phyloP scores from a whole-genome alignment of 2,113 vertebrate genomes.

The Rhipidura dahli region DNA sequence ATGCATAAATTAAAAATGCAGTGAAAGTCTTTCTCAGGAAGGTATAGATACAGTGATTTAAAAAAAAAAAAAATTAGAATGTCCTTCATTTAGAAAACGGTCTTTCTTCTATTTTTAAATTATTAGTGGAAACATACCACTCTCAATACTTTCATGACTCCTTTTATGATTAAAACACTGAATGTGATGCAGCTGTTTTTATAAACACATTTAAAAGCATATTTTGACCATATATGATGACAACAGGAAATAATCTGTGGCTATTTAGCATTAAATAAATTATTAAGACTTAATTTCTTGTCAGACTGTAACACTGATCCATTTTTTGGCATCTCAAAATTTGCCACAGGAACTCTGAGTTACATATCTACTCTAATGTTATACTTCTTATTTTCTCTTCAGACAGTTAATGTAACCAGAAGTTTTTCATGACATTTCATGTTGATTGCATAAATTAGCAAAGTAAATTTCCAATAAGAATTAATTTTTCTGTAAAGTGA shows the following conservation, averaged over 20 bases:
- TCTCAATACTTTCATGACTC: neutral
- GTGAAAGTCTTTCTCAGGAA: neutral
- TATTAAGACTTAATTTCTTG: neutral
- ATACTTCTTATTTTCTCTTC: neutral
- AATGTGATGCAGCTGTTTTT: neutral
- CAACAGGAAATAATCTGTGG: neutral
- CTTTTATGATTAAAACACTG: neutral
- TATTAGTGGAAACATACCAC: neutral
- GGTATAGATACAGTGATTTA: neutral
- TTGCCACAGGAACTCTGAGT: neutral
- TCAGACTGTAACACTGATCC: neutral
- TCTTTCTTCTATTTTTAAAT: neutral
- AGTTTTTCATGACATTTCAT: neutral
- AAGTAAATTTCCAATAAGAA: neutral
- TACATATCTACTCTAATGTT: neutral
- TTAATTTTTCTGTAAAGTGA: neutral
- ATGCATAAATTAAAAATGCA: neutral
- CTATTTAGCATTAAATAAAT: neutral
- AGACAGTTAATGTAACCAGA: neutral
- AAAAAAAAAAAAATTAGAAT: neutral
- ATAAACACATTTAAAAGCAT: neutral
- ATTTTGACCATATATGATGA: neutral
- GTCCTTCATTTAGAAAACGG: neutral
- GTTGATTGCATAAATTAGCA: neutral
- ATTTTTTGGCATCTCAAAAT: neutral